Evolutionary conservation across 1,140 invertebrate species (phyloP), one percentile per base, ranked within the genome.

Genomic region (Drosophila guanche): DNA sequence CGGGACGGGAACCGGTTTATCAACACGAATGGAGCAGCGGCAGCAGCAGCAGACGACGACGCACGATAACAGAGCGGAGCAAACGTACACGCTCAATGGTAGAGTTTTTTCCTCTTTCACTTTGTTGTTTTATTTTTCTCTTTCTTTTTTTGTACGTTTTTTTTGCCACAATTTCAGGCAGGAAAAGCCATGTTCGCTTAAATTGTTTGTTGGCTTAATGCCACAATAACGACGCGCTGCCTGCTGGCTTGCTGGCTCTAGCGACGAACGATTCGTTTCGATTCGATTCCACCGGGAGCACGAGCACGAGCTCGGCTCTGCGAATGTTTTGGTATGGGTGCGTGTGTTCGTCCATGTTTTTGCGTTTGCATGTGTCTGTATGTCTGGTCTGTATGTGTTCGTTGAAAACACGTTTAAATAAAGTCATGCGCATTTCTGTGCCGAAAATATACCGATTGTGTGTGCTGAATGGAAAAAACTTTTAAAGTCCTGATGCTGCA

Each of bases 161-260:
- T 70, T 85, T 85, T 74, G 81, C 83, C 77, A 85, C 73, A 77
- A 86, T 77, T 85, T 85, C 60, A 86, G 60, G 77, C 81, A 86
- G 81, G 81, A 86, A 86, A 86, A 86, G 77, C 74, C 66, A 75
- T 83, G 78, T 76, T 88, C 84, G 75, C 71, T 88, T 83, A 88
- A 88, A 88, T 88, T 88, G 83, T 88, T 88, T 79, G 80, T 78
- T 86, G 83, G 81, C 81, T 86, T 80, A 85, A 79, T 85, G 81
- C 79, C 79, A 80, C 67, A 78, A 76, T 76, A 68, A 72, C 73
- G 74, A 68, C 60, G 62, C 67, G 61, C 50, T 68, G 74, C 58
- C 73, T 73, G 40, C 54, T 27, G 20, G 16, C 43, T 33, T 33
- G 8, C 29, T 33, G 29, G 33, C 33, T 37, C 33, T 10, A 37